Evolutionary conservation across 2,888 invertebrate species (phyloP).

Genomic region (Argyresthia goedartella): DNA sequence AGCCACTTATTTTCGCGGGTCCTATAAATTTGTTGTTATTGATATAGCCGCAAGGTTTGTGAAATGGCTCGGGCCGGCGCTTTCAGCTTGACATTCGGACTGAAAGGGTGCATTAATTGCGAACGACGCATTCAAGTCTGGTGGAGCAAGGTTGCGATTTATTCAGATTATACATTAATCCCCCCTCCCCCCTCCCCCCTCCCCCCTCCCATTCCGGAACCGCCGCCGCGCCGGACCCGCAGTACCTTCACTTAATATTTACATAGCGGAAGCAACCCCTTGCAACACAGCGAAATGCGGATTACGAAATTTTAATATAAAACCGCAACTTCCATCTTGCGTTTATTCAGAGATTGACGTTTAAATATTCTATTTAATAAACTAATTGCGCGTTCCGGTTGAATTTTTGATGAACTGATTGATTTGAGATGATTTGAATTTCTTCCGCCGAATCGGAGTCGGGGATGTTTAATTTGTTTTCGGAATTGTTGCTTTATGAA

Average conservation of each 20-base stretch:
- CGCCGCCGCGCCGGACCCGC: conserved; percentile 29
- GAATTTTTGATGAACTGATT: conserved; percentile 65
- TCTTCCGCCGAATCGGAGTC: conserved; percentile 50
- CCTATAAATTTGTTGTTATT: too few species aligned
- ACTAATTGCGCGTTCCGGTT: conserved; percentile 55
- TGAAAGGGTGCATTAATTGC: conserved; percentile 61
- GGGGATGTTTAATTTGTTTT: conserved; percentile 23
- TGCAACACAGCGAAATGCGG: conserved; percentile 41
- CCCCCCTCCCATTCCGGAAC: not conserved
- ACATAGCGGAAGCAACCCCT: conserved; percentile 53
- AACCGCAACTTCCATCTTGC: conserved; percentile 46
- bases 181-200: conserved; percentile 8
- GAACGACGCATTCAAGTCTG: conserved; percentile 51
- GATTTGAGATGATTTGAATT: conserved; percentile 62
- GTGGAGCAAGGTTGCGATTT: conserved; percentile 44
- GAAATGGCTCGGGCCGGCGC: too few species aligned
- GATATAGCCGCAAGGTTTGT: too few species aligned
- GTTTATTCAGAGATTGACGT: conserved; percentile 51
- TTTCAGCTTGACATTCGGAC: conserved; percentile 17
- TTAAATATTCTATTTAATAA: conserved; percentile 53
- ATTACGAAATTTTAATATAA: conserved; percentile 55
- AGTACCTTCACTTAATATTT: conserved; percentile 46
- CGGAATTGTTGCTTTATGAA: conserved; percentile 3
- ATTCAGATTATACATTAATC: conserved; percentile 63
- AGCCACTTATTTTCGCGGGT: too few species aligned